Base-by-base conservation (phyloP, 2,888 invertebrate species). In the Gonocerus acuteangulatus region DNA sequence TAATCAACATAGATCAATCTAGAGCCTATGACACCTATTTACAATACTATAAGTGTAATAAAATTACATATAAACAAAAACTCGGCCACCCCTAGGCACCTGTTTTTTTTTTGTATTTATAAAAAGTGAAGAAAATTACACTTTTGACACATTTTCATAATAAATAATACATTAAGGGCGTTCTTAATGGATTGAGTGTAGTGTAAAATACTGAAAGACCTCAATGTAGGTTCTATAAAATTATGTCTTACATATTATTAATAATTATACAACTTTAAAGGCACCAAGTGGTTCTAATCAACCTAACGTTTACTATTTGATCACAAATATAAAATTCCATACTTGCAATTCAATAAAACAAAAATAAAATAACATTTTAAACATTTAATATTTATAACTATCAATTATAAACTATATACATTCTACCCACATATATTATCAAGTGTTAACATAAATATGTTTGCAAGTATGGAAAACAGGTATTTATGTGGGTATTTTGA, bases 31-130 rank as follows among this genome's bases (percentile, higher is more conserved):
- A 51, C 51, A 51, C 51, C 27, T 51, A 51, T 51, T 32, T 51
- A 51, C 51, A 51, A 34, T 34, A 16, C 51, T 51, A 51, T 51
- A 51, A 51, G 51, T 51, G 51, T 51, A 51, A 51, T 51, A 34
- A 51, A 27, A 51, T 51, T 51, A 51, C 51, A 51, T 51, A 51
- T 51, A 51, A 51, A 51, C 51, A 51, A 51, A 51, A 51, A 51
- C 18, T 23, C 34, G 51, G 51, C 34, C 19, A 51, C 51, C 51
- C 32, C 34, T 34, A 19, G 51, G 51, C 34, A 34, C 51, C 51
- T 51, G 51, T 19, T 51, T n/a, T n/a, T n/a, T n/a, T n/a, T n/a
- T n/a, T n/a, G n/a, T n/a, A n/a, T n/a, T n/a, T 34, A 34, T 19
- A 51, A 51, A 51, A 48, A 47, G 19, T 34, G 34, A 51, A 34